phyloP scores from a whole-genome alignment of 2,797 vertebrate genomes.

The Chaetodon trifasciatus region DNA sequence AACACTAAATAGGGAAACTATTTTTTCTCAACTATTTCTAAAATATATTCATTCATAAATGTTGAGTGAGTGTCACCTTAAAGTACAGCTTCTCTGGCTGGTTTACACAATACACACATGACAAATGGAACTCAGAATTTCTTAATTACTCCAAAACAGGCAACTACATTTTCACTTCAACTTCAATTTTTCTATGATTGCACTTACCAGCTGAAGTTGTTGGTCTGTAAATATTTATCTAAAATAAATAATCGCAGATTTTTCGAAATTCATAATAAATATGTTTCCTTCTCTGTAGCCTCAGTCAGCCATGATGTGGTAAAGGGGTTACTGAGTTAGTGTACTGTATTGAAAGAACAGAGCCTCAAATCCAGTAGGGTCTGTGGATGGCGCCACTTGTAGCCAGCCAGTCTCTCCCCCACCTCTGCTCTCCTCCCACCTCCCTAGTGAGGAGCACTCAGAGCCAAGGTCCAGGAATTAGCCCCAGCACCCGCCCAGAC shows the following conservation, averaged over 20 bases:
- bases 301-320: conserved; percentile 42
- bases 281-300: conserved; percentile 20
- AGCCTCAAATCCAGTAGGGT: conserved; percentile 78
- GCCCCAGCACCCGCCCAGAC: conserved; percentile 82
- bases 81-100: neutral
- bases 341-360: conserved; percentile 57
- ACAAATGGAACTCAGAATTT: conserved; percentile 8
- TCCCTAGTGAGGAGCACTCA: conserved; percentile 78
- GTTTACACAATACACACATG: conserved; percentile 7
- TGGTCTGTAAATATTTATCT: neutral
- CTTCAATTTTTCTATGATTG: neutral
- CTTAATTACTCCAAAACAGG: neutral
- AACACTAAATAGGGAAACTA: neutral
- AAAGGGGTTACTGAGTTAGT: conserved; percentile 63
- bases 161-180: neutral
- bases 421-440: conserved; percentile 65
- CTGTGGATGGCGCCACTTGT: conserved; percentile 78
- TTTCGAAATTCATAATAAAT: conserved; percentile 16
- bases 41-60: neutral
- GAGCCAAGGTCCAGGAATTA: conserved; percentile 83
- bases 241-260: conserved; percentile 12
- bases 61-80: neutral
- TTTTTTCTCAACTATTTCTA: neutral
- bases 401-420: conserved; percentile 79
- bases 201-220: neutral